Percentiles rank a stretch among this genome's conserved stretches.
Conservation (phyloP, 2,797 vertebrate species). For the Cyprinodon diabolis region DNA sequence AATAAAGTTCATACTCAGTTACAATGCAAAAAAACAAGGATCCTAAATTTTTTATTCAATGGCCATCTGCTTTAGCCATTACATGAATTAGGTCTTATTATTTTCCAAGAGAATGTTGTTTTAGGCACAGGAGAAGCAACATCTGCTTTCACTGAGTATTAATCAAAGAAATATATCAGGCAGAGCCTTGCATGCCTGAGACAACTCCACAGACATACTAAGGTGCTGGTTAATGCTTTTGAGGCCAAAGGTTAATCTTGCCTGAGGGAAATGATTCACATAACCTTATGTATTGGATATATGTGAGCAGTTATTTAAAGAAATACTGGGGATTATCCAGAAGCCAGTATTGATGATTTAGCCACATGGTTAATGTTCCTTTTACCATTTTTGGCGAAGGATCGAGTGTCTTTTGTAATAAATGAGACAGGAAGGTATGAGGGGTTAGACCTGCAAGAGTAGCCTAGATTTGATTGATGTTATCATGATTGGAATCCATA, state of each 20-base stretch:
- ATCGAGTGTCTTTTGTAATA: conserved; percentile 56
- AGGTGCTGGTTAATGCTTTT: conserved; percentile 45
- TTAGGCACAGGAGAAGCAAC: conserved; percentile 35
- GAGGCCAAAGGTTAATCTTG: conserved; percentile 59
- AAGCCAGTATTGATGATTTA: conserved; percentile 62
- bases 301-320: conserved; percentile 45
- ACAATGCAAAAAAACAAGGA: conserved; percentile 43
- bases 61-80: conserved; percentile 58
- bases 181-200: conserved; percentile 36
- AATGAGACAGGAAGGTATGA: conserved; percentile 6
- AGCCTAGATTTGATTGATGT: conserved; percentile 54
- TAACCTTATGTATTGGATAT: conserved; percentile 40
- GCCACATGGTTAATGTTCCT: conserved; percentile 34
- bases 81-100: conserved; percentile 42
- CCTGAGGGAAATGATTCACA: conserved; percentile 55
- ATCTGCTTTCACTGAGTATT: conserved; percentile 57
- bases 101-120: conserved; percentile 36
- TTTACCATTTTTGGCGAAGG: conserved; percentile 39
- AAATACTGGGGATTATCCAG: conserved; percentile 44
- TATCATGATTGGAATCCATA: conserved; percentile 26
- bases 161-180: conserved; percentile 42
- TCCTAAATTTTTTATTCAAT: conserved; percentile 25
- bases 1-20: conserved; percentile 39
- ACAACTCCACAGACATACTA: conserved; percentile 36
- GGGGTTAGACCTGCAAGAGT: conserved; percentile 46